Evolutionary conservation across 2,888 invertebrate species (phyloP).

Genomic region (Idaea aversata): DNA sequence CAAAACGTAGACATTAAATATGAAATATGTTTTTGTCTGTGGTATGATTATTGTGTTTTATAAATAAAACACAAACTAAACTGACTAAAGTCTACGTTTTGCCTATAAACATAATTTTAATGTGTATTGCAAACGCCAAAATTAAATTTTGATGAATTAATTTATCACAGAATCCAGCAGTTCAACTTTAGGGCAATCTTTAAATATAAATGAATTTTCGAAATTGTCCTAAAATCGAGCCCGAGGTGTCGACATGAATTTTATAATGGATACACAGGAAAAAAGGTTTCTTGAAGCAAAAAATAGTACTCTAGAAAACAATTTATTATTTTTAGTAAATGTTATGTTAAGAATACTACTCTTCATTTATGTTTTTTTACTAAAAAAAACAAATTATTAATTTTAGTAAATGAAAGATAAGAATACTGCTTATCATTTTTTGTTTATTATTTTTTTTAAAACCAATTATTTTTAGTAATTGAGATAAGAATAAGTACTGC

Average conservation of each 20-base stretch:
- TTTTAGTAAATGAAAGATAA: too few species aligned
- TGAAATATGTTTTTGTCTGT: background rate
- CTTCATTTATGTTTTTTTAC: too few species aligned
- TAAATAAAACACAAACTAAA: too few species aligned
- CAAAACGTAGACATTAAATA: slow-evolving; percentile 41
- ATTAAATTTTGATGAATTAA: slow-evolving; percentile 53
- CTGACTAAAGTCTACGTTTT: background rate
- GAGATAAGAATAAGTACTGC: too few species aligned
- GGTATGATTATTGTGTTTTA: background rate
- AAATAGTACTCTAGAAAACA: too few species aligned
- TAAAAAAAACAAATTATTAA: too few species aligned
- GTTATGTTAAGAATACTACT: too few species aligned
- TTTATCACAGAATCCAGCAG: slow-evolving; percentile 64
- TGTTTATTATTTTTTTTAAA: too few species aligned
- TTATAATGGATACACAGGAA: background rate
- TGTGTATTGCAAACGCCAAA: slow-evolving; percentile 43
- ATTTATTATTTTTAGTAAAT: too few species aligned
- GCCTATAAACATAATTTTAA: background rate
- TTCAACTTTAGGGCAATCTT: background rate
- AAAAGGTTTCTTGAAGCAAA: too few species aligned
- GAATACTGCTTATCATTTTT: too few species aligned
- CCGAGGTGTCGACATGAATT: slow-evolving; percentile 15
- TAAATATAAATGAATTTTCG: background rate
- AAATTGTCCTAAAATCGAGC: background rate
- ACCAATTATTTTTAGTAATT: too few species aligned